Evolutionary conservation across 2,113 vertebrate species (phyloP), one percentile per base, ranked within the genome.

Genomic region (Hypomesus transpacificus): DNA sequence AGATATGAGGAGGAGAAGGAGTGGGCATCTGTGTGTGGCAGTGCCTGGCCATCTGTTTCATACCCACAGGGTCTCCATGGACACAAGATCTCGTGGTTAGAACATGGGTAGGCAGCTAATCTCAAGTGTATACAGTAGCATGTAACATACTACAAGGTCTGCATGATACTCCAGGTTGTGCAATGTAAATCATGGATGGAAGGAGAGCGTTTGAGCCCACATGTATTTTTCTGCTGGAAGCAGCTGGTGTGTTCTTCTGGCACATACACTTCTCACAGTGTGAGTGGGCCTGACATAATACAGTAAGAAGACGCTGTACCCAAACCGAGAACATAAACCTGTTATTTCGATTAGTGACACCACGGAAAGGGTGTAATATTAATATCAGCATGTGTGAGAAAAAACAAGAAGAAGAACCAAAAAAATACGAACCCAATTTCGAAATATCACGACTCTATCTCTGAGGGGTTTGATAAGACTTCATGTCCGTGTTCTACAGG

Each of bases 21-120:
- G 81, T 87, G 78, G 87, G 87, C 87, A 89, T 89, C 86, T 89
- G 87, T 85, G 81, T 76, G 77, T 83, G 85, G 80, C 77, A 70
- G 68, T 74, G 82, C 79, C 83, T 78, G 74, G 75, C 89, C 89
- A 90, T 90, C 89, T 89, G 87, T 81, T 76, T 58, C 66, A 85
- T 87, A 84, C 87, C 86, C 81, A 84, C 78, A 87, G 87, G 83
- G 85, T 87, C 86, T 88, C 84, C 74, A 73, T 83, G 84, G 85
- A 88, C 84, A 88, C 78, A 83, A 84, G 82, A 82, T 86, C 87
- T 86, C 82, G 82, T 74, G 80, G 84, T 85, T 84, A 31, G 76
- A 80, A 84, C 85, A 90, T 54, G 74, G 79, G 53, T 53, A 74
- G 80, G 77, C 68, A 52, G 72, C 69, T 63, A 73, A 70, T 68